These are phyloP conservation scores for Drosophila lacertosa DNA, from an alignment of 1,140 invertebrate genomes.

Conservation along the genomic window DNA sequence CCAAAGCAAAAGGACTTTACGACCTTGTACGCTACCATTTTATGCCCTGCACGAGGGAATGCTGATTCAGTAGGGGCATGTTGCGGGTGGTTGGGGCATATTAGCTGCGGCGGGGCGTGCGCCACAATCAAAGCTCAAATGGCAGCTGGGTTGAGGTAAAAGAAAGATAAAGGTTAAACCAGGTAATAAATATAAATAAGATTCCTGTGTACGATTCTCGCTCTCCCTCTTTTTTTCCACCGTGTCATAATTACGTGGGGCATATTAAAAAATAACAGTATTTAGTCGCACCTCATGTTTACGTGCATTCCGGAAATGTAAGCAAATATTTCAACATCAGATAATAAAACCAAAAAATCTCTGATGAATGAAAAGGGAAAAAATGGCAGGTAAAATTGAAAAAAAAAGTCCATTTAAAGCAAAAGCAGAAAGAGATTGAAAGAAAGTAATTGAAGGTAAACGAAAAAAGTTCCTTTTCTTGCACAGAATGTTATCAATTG, in stretches of 20 bases:
- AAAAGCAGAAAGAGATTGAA: too few relatives aligned
- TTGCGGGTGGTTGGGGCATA: too few relatives aligned
- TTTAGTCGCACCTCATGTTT: background rate
- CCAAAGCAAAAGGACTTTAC: constrained; percentile 33
- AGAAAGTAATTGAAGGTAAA: too few relatives aligned
- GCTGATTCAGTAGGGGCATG: constrained; percentile 20
- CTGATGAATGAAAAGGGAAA: background rate
- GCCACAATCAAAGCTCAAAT: constrained; percentile 13
- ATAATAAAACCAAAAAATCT: background rate
- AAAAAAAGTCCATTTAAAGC: too few relatives aligned
- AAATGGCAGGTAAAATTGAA: too few relatives aligned
- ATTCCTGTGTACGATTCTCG: background rate
- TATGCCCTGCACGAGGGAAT: constrained; percentile 25
- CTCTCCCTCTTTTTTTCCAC: too few relatives aligned
- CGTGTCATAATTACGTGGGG: constrained; percentile 4
- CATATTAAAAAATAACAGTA: background rate
- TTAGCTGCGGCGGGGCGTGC: constrained; percentile 18
- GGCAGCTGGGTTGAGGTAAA: background rate
- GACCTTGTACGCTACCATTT: constrained; percentile 31
- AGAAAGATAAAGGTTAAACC: background rate
- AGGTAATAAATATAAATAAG: constrained; percentile 16
- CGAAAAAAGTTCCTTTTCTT: too few relatives aligned
- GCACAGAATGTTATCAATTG: too few relatives aligned
- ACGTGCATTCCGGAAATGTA: background rate
- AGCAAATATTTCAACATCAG: background rate